phyloP scores from a whole-genome alignment of 2,797 vertebrate genomes.

The Tapera naevia region DNA sequence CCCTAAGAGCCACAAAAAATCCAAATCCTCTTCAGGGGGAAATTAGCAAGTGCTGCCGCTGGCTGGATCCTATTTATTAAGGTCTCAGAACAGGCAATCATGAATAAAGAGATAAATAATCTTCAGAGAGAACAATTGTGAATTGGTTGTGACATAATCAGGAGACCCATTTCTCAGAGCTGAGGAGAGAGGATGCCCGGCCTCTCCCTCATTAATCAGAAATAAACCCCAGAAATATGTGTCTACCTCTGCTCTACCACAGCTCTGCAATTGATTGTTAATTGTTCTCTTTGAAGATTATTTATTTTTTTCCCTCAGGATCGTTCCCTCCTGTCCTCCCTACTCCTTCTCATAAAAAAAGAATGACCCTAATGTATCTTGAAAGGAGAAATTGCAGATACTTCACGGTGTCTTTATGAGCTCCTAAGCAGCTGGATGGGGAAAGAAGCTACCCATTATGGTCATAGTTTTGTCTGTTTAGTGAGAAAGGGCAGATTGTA shows the following conservation, averaged over 20 bases:
- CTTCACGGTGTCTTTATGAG: neutral
- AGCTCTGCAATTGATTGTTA: constrained; percentile 47
- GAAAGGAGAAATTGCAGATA: neutral
- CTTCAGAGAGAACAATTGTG: constrained; percentile 46
- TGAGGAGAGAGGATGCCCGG: neutral
- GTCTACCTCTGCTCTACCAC: constrained; percentile 34
- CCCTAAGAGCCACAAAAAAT: constrained; percentile 15
- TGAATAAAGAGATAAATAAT: constrained; percentile 64
- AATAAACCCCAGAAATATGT: constrained; percentile 53
- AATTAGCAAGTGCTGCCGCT: constrained; percentile 25
- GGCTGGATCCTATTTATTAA: constrained; percentile 46
- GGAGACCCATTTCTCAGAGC: constrained; percentile 30
- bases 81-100: constrained; percentile 28
- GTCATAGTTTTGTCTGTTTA: neutral
- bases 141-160: constrained; percentile 61
- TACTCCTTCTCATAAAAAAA: constrained; percentile 27
- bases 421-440: neutral
- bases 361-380: constrained; percentile 47
- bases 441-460: neutral
- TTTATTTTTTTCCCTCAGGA: constrained; percentile 58
- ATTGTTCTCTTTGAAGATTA: constrained; percentile 65
- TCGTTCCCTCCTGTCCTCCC: neutral
- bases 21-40: constrained; percentile 15
- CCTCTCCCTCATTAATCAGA: constrained; percentile 49
- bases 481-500: neutral